phyloP scores from a whole-genome alignment of 2,113 vertebrate species.

The Stercorarius parasiticus region DNA sequence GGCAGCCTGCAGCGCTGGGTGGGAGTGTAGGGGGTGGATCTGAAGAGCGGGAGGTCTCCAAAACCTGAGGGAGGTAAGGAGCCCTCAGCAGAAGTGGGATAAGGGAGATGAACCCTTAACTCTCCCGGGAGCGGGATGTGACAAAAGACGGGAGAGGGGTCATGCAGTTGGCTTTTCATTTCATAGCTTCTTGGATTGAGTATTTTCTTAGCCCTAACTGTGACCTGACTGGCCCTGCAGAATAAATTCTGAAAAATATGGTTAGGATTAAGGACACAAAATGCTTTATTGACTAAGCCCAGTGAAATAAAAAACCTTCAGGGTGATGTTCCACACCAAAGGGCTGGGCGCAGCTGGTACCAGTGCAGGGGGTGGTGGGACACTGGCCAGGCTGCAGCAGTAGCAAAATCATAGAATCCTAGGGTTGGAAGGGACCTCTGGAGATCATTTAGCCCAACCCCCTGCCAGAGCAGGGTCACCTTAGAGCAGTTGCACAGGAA shows the following conservation, averaged over 20 bases:
- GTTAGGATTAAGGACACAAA: background rate
- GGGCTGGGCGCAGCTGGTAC: background rate
- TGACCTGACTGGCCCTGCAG: rapidly evolving
- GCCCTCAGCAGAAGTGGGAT: background rate
- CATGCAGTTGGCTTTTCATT: background rate
- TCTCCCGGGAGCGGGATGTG: background rate
- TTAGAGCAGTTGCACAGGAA: too few species aligned
- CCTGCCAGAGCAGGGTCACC: too few species aligned
- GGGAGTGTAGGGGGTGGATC: background rate
- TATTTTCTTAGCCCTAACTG: background rate
- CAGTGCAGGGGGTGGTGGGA: rapidly evolving
- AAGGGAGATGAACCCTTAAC: background rate
- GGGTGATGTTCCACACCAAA: rapidly evolving
- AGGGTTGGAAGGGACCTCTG: too few species aligned
- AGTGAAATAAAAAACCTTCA: background rate
- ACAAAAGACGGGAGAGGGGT: background rate
- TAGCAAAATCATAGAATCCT: background rate
- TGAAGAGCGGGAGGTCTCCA: background rate
- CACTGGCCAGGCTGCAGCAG: background rate
- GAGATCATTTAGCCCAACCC: too few species aligned
- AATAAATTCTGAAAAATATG: background rate
- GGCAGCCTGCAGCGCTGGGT: background rate
- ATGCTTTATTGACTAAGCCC: background rate
- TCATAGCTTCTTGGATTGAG: background rate
- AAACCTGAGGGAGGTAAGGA: background rate